Conservation (phyloP, 2,113 vertebrate genomes). For the Gambusia holbrooki region DNA sequence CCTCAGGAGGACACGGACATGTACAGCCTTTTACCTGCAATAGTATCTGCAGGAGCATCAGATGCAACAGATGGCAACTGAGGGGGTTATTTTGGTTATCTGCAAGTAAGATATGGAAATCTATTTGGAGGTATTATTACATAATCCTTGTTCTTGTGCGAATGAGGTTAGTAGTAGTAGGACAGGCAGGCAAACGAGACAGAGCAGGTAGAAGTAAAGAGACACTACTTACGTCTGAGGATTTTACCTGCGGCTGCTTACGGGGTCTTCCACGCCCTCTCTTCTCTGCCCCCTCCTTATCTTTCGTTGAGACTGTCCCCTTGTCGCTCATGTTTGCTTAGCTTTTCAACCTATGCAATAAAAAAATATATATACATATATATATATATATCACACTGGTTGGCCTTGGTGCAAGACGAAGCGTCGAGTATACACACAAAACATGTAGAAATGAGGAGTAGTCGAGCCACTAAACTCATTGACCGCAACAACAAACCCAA, state of each 20-base stretch:
- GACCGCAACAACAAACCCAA: slow-evolving; percentile 43
- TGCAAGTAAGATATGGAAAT: neutral
- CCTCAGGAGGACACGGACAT: slow-evolving; percentile 21
- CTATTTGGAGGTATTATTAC: neutral
- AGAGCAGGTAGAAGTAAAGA: neutral
- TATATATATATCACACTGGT: slow-evolving; percentile 35
- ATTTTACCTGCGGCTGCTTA: slow-evolving; percentile 88
- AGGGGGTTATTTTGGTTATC: neutral
- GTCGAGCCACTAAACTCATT: slow-evolving; percentile 30
- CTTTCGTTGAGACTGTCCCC: slow-evolving; percentile 89
- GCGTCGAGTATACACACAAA: slow-evolving; percentile 15
- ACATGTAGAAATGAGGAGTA: neutral
- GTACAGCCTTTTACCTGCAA: slow-evolving; percentile 30
- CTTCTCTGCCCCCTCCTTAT: slow-evolving; percentile 92
- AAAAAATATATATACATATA: neutral
- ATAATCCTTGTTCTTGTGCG: neutral
- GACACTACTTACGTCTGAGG: slow-evolving; percentile 61
- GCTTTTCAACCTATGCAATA: slow-evolving; percentile 43
- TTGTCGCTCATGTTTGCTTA: slow-evolving; percentile 91
- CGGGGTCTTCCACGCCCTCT: slow-evolving; percentile 93
- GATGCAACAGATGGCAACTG: slow-evolving; percentile 12
- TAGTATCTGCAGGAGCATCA: slow-evolving; percentile 25
- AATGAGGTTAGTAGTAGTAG: neutral
- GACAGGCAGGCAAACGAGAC: slow-evolving; percentile 3
- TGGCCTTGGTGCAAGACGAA: slow-evolving; percentile 17